Conservation (phyloP, 1,140 invertebrate genomes). For the Melipona quadrifasciata region DNA sequence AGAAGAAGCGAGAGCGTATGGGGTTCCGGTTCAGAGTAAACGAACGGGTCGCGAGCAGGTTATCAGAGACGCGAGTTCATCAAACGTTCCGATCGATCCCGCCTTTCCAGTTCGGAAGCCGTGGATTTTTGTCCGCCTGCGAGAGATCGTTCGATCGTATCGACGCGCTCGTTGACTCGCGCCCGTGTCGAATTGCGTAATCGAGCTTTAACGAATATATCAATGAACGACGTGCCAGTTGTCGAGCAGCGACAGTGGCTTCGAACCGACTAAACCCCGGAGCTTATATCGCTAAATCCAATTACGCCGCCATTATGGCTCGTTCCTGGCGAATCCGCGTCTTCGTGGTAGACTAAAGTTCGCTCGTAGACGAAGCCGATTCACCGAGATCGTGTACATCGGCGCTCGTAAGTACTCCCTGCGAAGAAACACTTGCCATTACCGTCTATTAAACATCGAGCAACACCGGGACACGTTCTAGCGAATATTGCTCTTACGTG, state of each 20-base stretch:
- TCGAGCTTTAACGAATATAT: slow-evolving; percentile 17
- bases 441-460: not conserved
- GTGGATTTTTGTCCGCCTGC: not conserved
- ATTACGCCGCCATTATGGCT: slow-evolving; percentile 30
- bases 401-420: not conserved
- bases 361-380: not conserved
- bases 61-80: not conserved
- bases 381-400: not conserved
- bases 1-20: not conserved
- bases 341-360: not conserved
- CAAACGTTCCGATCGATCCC: slow-evolving; percentile 14
- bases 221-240: not conserved
- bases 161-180: not conserved
- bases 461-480: not conserved
- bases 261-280: slow-evolving; percentile 8
- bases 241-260: slow-evolving; percentile 15
- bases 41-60: slow-evolving; percentile 5
- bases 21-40: not conserved
- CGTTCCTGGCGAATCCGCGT: slow-evolving; percentile 5
- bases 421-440: slow-evolving; percentile 8
- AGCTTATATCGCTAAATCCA: slow-evolving; percentile 42
- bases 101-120: not conserved
- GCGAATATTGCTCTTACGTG: not conserved
- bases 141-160: not conserved
- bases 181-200: not conserved